Conservation (phyloP, 2,797 vertebrate species). For the Todus mexicanus region DNA sequence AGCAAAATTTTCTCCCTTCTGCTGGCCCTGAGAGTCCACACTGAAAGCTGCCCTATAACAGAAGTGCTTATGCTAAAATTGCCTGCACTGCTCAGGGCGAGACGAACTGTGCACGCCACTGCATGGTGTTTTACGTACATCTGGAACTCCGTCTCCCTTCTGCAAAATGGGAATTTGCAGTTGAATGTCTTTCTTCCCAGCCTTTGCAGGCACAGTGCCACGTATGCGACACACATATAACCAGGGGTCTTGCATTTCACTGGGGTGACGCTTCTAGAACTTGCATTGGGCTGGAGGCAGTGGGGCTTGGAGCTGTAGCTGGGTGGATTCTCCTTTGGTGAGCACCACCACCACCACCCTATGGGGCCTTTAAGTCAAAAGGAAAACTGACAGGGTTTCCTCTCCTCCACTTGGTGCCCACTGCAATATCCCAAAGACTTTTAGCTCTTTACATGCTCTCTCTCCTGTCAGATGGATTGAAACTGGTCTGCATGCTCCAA, state of each 20-base stretch:
- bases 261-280: background rate
- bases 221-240: fast-evolving
- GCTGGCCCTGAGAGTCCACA: background rate
- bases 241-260: background rate
- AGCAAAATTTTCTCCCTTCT: background rate
- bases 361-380: background rate
- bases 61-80: background rate
- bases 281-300: fast-evolving
- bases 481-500: background rate
- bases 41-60: fast-evolving
- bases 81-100: background rate
- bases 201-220: background rate
- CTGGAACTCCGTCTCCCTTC: background rate
- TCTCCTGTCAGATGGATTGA: background rate
- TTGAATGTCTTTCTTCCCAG: background rate
- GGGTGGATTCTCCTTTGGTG: background rate
- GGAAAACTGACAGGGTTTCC: background rate
- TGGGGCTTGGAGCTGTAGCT: background rate
- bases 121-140: background rate
- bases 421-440: background rate
- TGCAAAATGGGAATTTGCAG: background rate
- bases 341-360: background rate
- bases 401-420: background rate
- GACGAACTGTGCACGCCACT: fast-evolving
- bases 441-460: background rate